Base-by-base conservation (phyloP, 2,113 vertebrate species). In the Cromileptes altivelis region DNA sequence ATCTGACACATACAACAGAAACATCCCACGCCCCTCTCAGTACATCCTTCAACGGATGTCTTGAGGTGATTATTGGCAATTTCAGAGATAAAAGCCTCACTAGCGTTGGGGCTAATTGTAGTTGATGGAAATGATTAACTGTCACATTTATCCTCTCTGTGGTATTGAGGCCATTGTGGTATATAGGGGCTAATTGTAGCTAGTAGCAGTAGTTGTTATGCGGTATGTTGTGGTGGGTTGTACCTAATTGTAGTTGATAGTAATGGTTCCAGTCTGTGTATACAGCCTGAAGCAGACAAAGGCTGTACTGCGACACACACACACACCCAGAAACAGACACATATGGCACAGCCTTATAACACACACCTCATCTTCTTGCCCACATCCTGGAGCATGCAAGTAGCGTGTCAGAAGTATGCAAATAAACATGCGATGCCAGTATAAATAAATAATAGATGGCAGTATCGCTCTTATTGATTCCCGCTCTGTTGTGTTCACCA, bases 231-330 rank as follows among this genome's bases (percentile, higher is more conserved):
- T 91, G 88, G 92, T 89, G 85, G 84, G 71, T 88, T 90, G 87
- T 67, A 86, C 85, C 92, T 94, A 94, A 94, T 94, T 92, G 92
- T 90, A 93, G 82, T 88, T 94, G 94, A 94, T 93, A 90, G 93
- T 94, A 94, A 94, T 94, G 88, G 90, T 90, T 94, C 89, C 93
- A 92, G 92, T 85, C 91, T 94, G 94, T 92, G 91, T 81, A 93
- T 88, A 94, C 92, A 92, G 91, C 93, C 93, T 33, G 75, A 47
- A 90, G 93, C 91, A 45, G 79, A 87, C 85, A 87, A 80, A 84
- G 79, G 84, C 78, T 69, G 56, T 33, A 33, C 84, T 86, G 75
- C 70, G 19, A 89, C 86, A 78, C 6, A 37, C 33, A 37, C 33
- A 37, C 33, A 37, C 33, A 37, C 33, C 33, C 33, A 37, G 30